These are phyloP conservation scores for Drosophila cognata DNA, from an alignment of 2,888 invertebrate species.

Conservation along the genomic window DNA sequence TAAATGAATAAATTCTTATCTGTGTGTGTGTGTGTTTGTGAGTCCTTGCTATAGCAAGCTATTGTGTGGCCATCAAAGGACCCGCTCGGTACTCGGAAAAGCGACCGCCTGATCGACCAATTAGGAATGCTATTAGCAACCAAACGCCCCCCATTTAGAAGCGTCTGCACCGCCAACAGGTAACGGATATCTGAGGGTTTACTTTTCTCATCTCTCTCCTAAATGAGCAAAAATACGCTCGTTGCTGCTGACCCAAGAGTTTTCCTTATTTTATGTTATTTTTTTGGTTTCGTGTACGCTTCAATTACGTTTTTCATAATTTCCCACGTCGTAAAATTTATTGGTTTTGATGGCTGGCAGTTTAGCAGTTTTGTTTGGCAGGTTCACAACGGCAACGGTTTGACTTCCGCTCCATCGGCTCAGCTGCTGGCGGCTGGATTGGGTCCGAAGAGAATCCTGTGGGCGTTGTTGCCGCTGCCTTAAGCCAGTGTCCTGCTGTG, in stretches of 20 bases:
- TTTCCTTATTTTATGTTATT: background rate
- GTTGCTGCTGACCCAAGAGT: background rate
- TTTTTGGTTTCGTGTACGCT: constrained; percentile 38
- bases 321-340: constrained; percentile 74
- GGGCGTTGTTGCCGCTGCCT: constrained; percentile 31
- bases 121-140: constrained; percentile 68
- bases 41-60: constrained; percentile 30
- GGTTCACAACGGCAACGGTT: constrained; percentile 24
- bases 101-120: constrained; percentile 52
- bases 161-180: constrained; percentile 45
- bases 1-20: constrained; percentile 10
- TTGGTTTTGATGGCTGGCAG: constrained; percentile 61
- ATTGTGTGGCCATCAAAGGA: constrained; percentile 52
- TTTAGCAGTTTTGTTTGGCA: constrained; percentile 40
- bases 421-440: constrained; percentile 52
- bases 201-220: constrained; percentile 3
- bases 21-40: constrained; percentile 39
- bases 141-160: constrained; percentile 55
- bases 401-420: constrained; percentile 72
- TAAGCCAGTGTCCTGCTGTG: constrained; percentile 49
- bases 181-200: constrained; percentile 13
- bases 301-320: constrained; percentile 77
- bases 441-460: constrained; percentile 12
- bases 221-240: constrained; percentile 46
- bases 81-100: constrained; percentile 50